phyloP scores from a whole-genome alignment of 1,140 invertebrate species.

The Drosophila sturtevanti region DNA sequence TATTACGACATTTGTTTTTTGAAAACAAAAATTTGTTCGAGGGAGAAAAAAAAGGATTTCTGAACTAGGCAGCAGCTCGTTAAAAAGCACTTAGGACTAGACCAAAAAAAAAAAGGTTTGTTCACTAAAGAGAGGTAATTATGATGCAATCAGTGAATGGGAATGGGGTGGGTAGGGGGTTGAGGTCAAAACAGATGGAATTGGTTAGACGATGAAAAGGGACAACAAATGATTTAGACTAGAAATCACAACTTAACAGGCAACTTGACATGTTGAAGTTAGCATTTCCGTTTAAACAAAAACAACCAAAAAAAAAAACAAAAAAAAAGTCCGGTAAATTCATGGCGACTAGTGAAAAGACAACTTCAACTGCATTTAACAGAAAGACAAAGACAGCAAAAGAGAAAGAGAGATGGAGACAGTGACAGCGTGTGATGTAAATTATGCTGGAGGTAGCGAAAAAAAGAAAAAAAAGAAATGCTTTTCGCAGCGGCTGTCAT shows the following conservation, averaged over 20 bases:
- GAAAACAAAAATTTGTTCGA: slow-evolving; percentile 32
- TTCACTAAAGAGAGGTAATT: slow-evolving; percentile 51
- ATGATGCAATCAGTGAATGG: slow-evolving; percentile 67
- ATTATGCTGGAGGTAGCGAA: slow-evolving; percentile 64
- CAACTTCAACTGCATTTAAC: background rate
- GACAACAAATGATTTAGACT: slow-evolving; percentile 46
- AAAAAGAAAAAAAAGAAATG: slow-evolving; percentile 40
- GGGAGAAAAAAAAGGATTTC: slow-evolving; percentile 30
- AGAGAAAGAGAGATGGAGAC: background rate
- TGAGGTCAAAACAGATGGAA: background rate
- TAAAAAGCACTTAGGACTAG: slow-evolving; percentile 72
- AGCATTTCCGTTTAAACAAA: slow-evolving; percentile 27
- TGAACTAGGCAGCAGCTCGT: slow-evolving; percentile 56
- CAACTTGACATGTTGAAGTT: slow-evolving; percentile 17
- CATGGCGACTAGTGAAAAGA: background rate
- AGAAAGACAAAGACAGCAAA: background rate
- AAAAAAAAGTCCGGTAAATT: slow-evolving; percentile 1
- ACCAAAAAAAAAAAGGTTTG: slow-evolving; percentile 29
- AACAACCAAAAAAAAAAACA: background rate
- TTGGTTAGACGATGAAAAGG: background rate
- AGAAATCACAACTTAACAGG: slow-evolving; percentile 63
- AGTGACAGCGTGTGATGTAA: slow-evolving; percentile 53
- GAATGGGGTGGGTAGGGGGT: background rate
- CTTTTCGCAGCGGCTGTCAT: slow-evolving; percentile 63
- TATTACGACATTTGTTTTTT: slow-evolving; percentile 51